Conservation (phyloP, 2,113 vertebrate species). For the Xenopus borealis region DNA sequence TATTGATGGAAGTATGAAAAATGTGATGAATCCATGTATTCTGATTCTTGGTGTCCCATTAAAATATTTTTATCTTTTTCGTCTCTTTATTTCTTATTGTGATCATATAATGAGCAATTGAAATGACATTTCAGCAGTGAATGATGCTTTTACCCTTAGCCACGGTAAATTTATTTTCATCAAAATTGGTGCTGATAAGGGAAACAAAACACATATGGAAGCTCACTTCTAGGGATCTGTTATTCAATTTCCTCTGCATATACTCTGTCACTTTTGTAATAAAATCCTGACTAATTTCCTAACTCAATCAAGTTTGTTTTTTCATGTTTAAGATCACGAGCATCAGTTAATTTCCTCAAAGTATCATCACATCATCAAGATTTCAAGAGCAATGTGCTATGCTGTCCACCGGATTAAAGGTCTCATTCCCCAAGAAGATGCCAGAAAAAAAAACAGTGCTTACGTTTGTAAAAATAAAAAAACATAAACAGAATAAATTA, state of each 20-base stretch:
- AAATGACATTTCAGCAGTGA: conserved; percentile 2
- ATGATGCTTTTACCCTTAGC: not conserved
- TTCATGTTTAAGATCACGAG: conserved; percentile 24
- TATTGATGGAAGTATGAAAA: no score
- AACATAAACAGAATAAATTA: no score
- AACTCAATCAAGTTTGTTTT: conserved; percentile 11
- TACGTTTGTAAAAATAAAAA: no score
- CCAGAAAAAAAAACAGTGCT: no score
- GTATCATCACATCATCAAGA: conserved; percentile 51
- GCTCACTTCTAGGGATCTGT: conserved; percentile 49
- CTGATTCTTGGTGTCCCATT: no score
- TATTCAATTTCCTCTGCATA: conserved; percentile 56
- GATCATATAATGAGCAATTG: no score
- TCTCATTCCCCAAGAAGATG: conserved; percentile 45
- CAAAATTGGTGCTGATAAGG: not conserved
- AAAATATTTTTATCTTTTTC: no score
- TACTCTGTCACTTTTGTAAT: conserved; percentile 48
- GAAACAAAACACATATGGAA: conserved; percentile 36
- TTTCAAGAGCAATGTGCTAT: conserved; percentile 42
- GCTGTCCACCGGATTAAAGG: conserved; percentile 47
- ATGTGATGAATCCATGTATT: no score
- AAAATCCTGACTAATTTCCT: conserved; percentile 50
- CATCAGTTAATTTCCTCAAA: conserved; percentile 54
- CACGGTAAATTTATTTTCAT: not conserved
- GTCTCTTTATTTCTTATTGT: no score